Percentiles rank a stretch among this genome's conserved stretches.
These are phyloP conservation scores for Antechinus stuartii DNA, from an alignment of 2,113 vertebrate species.

Conservation along the genomic window DNA sequence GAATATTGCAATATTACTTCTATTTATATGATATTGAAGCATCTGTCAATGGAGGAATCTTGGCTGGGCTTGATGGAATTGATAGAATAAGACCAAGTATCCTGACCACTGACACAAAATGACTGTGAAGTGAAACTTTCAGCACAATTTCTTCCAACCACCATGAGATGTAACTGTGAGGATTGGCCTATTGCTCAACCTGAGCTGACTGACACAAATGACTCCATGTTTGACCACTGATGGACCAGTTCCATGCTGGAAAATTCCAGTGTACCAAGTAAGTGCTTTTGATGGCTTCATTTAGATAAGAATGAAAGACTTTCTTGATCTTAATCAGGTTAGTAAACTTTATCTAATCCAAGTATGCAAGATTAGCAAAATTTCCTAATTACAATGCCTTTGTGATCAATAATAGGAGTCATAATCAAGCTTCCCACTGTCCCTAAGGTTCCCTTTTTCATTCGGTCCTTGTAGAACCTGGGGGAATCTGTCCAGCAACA, in stretches of 20 bases:
- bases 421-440: neutral
- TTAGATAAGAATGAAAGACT: neutral
- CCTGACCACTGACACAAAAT: neutral
- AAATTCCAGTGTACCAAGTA: neutral
- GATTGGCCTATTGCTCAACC: neutral
- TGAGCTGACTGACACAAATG: neutral
- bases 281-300: neutral
- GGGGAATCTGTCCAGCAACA: neutral
- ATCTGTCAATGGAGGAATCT: neutral
- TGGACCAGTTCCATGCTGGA: neutral
- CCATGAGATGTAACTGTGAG: neutral
- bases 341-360: neutral
- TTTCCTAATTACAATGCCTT: neutral
- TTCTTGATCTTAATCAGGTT: neutral
- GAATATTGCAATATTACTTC: neutral
- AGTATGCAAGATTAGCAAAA: neutral
- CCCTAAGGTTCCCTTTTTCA: neutral
- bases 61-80: neutral
- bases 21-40: neutral
- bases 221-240: neutral
- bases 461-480: neutral
- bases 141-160: neutral
- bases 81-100: neutral
- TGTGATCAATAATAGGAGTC: neutral
- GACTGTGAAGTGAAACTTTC: neutral